Conservation (phyloP, 2,113 vertebrate genomes). For the Paraplagusia blochii region DNA sequence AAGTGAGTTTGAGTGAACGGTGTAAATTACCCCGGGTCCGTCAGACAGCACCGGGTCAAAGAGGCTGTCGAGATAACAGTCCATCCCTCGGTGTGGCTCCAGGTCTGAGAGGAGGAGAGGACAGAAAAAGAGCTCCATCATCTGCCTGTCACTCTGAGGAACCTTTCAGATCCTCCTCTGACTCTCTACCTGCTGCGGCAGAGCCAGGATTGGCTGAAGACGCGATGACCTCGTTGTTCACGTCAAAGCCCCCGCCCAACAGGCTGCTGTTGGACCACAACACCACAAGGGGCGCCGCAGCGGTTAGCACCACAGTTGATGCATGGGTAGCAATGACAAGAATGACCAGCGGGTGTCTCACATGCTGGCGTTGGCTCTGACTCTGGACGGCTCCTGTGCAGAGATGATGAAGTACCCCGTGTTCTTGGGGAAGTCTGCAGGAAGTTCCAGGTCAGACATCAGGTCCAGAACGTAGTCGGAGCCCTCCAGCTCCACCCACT, state of each 20-base stretch:
- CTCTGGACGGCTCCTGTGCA: constrained; percentile 70
- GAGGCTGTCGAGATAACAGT: constrained; percentile 92
- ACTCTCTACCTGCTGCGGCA: constrained; percentile 57
- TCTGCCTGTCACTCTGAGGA: not conserved
- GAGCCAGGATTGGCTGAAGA: constrained; percentile 61
- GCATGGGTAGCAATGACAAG: too few species aligned
- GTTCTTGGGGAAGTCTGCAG: constrained; percentile 85
- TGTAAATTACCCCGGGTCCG: constrained; percentile 78
- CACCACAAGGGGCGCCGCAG: not conserved
- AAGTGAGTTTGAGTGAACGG: constrained; percentile 25
- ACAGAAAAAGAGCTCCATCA: constrained; percentile 1
- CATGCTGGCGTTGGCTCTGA: constrained; percentile 73
- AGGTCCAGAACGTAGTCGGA: constrained; percentile 92
- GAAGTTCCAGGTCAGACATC: constrained; percentile 88
- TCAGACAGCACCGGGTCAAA: constrained; percentile 91
- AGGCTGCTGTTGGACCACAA: constrained; percentile 74
- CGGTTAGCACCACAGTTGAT: too few species aligned
- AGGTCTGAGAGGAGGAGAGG: constrained; percentile 52
- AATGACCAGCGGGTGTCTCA: constrained; percentile 62
- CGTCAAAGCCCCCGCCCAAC: constrained; percentile 79
- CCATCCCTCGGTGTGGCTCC: constrained; percentile 83
- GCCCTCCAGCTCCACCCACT: constrained; percentile 91
- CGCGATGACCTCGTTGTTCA: constrained; percentile 73
- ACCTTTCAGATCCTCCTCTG: not conserved
- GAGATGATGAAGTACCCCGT: constrained; percentile 90